These are phyloP conservation scores for Caenorhabditis panamensis DNA, from an alignment of 2,888 invertebrate species.

Conservation along the genomic window DNA sequence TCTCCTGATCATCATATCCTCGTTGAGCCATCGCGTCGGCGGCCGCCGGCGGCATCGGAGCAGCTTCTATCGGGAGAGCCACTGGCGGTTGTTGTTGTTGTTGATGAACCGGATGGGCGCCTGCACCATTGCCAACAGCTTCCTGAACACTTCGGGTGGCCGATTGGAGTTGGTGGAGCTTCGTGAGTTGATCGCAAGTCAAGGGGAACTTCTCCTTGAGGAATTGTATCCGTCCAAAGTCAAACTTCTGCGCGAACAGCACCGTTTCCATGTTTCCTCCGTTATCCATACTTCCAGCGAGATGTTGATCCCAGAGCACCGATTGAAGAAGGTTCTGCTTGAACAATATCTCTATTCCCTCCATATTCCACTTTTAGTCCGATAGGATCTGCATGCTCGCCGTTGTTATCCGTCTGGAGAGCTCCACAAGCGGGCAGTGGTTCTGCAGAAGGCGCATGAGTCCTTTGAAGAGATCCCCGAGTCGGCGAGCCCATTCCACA, in stretches of 20 bases:
- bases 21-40: slow-evolving; percentile 42
- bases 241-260: slow-evolving; percentile 88
- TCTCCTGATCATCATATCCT: slow-evolving; percentile 55
- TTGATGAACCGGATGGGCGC: background rate
- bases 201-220: slow-evolving; percentile 65
- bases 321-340: slow-evolving; percentile 88
- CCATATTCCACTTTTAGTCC: slow-evolving; percentile 82
- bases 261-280: slow-evolving; percentile 87
- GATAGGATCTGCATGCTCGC: slow-evolving; percentile 67
- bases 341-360: slow-evolving; percentile 92
- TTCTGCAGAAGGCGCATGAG: slow-evolving; percentile 63
- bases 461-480: slow-evolving; percentile 72
- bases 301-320: slow-evolving; percentile 88
- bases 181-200: slow-evolving; percentile 68
- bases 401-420: slow-evolving; percentile 65
- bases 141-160: slow-evolving; percentile 43
- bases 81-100: slow-evolving; percentile 24
- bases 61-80: slow-evolving; percentile 38
- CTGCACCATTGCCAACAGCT: slow-evolving; percentile 2
- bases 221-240: slow-evolving; percentile 33
- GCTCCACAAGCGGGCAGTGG: slow-evolving; percentile 55
- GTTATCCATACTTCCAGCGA: slow-evolving; percentile 90
- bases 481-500: slow-evolving; percentile 71
- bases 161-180: slow-evolving; percentile 61
- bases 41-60: slow-evolving; percentile 47